Evolutionary conservation across 2,888 invertebrate genomes (phyloP), one percentile per base, ranked within the genome.

Genomic region (Heliothis peltigera): DNA sequence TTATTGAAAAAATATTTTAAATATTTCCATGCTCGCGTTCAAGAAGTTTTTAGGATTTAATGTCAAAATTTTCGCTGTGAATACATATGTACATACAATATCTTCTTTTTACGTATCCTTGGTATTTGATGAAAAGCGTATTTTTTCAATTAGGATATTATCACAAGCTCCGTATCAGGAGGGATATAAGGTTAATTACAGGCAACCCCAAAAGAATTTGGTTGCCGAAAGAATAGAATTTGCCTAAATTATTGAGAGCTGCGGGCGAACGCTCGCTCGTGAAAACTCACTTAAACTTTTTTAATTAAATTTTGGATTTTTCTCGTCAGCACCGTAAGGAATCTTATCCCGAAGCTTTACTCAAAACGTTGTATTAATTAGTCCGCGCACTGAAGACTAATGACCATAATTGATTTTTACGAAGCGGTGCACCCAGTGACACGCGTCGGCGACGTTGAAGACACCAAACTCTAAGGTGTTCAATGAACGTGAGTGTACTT

Each of bases 211-310:
- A 83, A 89, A 87, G 84, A 88, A 90, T 88, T 87, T 82, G 82
- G 84, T 78, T 81, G 82, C 82, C 84, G 84, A 89, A 89, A 88
- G 87, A 90, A 90, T 87, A 89, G 89, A 90, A 92, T 91, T 88
- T 84, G 84, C 83, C 79, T 91, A 91, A 93, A 89, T 92, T 92
- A 93, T 92, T 89, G 89, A 85, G 87, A 86, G 88, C 85, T 82
- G 84, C 85, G 81, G 84, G 88, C 88, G 90, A 87, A 90, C 91
- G 89, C 85, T 88, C 88, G 84, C 86, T 92, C 90, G 93, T 93
- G 92, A 92, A 94, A 94, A 93, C 91, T 94, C 94, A 93, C 94
- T 94, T 92, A 86, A 94, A 94, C 93, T 94, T 94, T 94, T 93
- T 94, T 93, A 95, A 93, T 94, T 94, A 94, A 94, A 93, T 94